These are phyloP conservation scores for Bubo bubo DNA, from an alignment of 2,113 vertebrate species.

Conservation along the genomic window DNA sequence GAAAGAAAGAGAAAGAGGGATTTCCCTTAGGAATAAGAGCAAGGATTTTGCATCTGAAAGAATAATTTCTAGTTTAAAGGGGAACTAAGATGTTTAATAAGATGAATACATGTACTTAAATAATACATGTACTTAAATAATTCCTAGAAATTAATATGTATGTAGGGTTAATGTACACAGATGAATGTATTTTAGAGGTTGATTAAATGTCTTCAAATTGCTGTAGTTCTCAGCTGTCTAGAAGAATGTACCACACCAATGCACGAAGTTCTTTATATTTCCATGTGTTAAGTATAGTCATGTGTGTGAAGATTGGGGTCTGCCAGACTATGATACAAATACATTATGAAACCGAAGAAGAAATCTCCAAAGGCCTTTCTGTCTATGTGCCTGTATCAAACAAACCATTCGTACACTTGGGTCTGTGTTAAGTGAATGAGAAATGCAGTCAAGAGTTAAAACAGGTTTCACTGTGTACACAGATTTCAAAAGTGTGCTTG, in stretches of 20 bases:
- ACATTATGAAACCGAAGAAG: not conserved
- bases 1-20: not conserved
- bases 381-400: not conserved
- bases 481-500: not conserved
- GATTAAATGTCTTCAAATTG: not conserved
- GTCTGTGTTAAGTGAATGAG: not conserved
- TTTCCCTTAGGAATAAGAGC: not conserved
- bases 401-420: not conserved
- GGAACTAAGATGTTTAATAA: not conserved
- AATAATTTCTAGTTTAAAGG: not conserved
- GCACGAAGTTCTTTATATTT: not conserved
- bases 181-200: not conserved
- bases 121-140: not conserved
- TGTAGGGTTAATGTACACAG: not conserved
- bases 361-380: not conserved
- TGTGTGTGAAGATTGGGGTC: not conserved
- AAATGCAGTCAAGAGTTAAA: not conserved
- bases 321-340: not conserved
- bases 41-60: not conserved
- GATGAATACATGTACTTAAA: not conserved
- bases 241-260: not conserved
- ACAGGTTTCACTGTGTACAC: not conserved
- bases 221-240: constrained; percentile 1
- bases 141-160: not conserved
- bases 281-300: not conserved